Evolutionary conservation across 2,888 invertebrate species (phyloP), one percentile per base, ranked within the genome.

Genomic region (Drosophila kuntzei): DNA sequence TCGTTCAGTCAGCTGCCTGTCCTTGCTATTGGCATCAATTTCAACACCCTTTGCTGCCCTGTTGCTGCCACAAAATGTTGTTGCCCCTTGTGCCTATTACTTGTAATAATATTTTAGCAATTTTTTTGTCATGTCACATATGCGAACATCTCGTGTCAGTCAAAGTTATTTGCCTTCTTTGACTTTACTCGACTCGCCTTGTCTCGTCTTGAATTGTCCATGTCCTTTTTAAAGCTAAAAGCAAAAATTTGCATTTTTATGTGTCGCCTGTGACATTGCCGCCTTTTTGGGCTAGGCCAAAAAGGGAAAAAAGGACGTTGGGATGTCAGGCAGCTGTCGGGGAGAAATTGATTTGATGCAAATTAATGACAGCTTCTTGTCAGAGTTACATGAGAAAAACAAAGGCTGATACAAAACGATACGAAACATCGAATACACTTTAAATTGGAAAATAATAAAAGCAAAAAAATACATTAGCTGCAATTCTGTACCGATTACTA

Each of bases 281-380:
- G 46, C 47, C 47, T 51, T 20, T 51, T 18, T 29, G 22, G 34
- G 11, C 43, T 54, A 54, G 43, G 32, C 18, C 16, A 25, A 44
- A 43, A 44, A 18, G 12, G 34, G 36, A 39, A 58, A 36, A 39
- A 37, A 22, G 51, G 50, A 12, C 20, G 36, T 9, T 18, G 2
- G 36, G 27, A 12, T 20, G 25, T 7, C 29, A 50, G 69, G 68
- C 85, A 80, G 80, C 72, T 82, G 84, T 82, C 85, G 80, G 77
- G 77, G 71, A 79, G 79, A 85, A 86, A 86, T 87, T 86, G 86
- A 87, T 86, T 86, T 87, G 83, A 87, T 86, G 86, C 87, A 86
- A 85, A 85, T 85, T 85, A 85, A 85, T 86, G 85, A 86, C 87
- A 86, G 85, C 85, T 85, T 84, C 84, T 86, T 85, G 82, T 85